Conservation (phyloP, 35 echinoderm and acorn worm genomes). For the Lytechinus pictus region DNA sequence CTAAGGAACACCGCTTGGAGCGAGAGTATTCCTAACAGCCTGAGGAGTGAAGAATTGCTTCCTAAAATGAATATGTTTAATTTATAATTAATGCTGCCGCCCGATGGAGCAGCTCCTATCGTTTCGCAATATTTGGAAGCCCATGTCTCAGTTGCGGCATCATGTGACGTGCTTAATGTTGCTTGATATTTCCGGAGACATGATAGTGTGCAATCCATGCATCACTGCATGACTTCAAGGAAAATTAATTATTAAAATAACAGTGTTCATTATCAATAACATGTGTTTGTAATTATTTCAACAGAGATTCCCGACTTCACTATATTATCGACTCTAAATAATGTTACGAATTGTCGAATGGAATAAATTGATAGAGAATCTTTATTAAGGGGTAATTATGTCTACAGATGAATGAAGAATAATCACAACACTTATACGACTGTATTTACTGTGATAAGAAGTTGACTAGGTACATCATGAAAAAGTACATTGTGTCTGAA, state of each 20-base stretch:
- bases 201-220: not conserved
- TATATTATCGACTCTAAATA: not conserved
- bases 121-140: not conserved
- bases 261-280: not conserved
- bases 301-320: not conserved
- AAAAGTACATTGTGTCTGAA: too few relatives aligned
- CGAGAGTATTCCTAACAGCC: too few relatives aligned
- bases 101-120: too few relatives aligned
- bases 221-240: not conserved
- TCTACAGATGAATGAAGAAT: too few relatives aligned
- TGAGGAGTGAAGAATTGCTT: too few relatives aligned
- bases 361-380: not conserved
- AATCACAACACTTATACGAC: too few relatives aligned
- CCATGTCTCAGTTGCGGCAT: not conserved
- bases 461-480: too few relatives aligned
- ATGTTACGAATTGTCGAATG: not conserved
- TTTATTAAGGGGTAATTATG: too few relatives aligned
- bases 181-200: not conserved
- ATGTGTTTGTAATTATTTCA: not conserved
- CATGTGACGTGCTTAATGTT: not conserved
- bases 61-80: too few relatives aligned
- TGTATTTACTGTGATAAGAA: too few relatives aligned
- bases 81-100: too few relatives aligned
- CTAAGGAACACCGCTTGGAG: too few relatives aligned
- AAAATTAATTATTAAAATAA: not conserved